A percentile compares a stretch with the other conserved stretches of the same genome.
Conservation (phyloP, 2,797 vertebrate species). For the Spinibarbus caldwelli region DNA sequence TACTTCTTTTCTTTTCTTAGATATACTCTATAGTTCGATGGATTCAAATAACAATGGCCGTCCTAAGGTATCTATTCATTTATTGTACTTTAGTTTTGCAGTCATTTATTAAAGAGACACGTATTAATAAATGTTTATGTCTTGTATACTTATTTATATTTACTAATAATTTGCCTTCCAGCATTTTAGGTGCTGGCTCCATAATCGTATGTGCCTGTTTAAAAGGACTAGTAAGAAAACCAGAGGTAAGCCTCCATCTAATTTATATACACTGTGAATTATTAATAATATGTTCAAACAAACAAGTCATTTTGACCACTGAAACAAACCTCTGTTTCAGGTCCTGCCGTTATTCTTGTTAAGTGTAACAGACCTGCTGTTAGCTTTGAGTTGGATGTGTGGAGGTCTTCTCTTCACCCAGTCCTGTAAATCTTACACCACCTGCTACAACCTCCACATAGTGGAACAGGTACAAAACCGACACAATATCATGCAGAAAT, state of each 20-base stretch:
- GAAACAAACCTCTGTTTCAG: slow-evolving; percentile 65
- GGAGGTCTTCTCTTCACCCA: slow-evolving; percentile 79
- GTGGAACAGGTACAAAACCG: slow-evolving; percentile 80
- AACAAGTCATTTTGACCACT: neutral
- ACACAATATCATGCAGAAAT: neutral
- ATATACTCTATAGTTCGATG: slow-evolving; percentile 69
- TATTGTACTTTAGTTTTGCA: neutral
- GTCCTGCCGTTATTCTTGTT: slow-evolving; percentile 85
- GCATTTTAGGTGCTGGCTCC: slow-evolving; percentile 73
- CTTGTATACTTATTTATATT: neutral
- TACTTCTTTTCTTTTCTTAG: slow-evolving; percentile 57
- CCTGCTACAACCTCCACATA: slow-evolving; percentile 86
- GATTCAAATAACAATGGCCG: slow-evolving; percentile 74
- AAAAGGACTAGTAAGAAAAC: slow-evolving; percentile 63
- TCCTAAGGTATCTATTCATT: slow-evolving; percentile 69
- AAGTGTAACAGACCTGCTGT: slow-evolving; percentile 84
- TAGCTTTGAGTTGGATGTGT: slow-evolving; percentile 84
- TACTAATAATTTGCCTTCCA: slow-evolving; percentile 55
- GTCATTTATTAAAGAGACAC: neutral
- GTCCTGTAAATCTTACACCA: slow-evolving; percentile 62
- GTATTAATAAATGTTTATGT: neutral
- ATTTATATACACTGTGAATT: neutral
- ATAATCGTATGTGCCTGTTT: slow-evolving; percentile 67
- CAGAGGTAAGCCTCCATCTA: slow-evolving; percentile 67
- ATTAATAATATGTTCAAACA: neutral